A percentile compares a stretch with the other conserved stretches of the same genome.
These are phyloP conservation scores for Leucoraja erinaceus DNA, from an alignment of 2,113 vertebrate genomes.

Conservation along the genomic window DNA sequence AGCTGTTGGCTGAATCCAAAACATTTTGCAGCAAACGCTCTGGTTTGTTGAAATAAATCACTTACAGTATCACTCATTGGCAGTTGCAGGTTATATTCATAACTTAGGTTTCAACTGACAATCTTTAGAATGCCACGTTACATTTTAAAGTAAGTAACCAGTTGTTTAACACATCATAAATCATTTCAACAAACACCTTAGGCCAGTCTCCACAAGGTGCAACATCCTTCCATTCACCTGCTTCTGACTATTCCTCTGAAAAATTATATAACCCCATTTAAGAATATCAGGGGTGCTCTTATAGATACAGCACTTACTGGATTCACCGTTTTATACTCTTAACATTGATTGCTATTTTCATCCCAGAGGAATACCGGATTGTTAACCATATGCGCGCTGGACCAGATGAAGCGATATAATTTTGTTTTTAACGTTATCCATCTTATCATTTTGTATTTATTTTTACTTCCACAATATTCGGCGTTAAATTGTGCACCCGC, in stretches of 20 bases:
- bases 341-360: neutral
- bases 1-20: neutral
- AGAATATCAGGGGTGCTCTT: neutral
- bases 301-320: neutral
- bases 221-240: neutral
- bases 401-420: too few relatives aligned
- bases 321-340: neutral
- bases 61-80: neutral
- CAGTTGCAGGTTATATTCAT: neutral
- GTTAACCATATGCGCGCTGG: neutral
- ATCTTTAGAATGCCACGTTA: neutral
- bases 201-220: neutral
- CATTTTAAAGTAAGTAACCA: neutral
- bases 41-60: neutral
- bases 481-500: neutral
- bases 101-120: neutral
- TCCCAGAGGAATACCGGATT: neutral
- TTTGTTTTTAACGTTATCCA: too few relatives aligned
- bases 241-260: neutral
- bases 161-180: neutral
- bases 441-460: neutral
- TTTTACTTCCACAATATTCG: neutral
- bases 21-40: neutral
- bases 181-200: neutral
- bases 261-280: neutral